These are phyloP conservation scores for Pundamilia nyererei DNA, from an alignment of 2,113 vertebrate genomes.

Conservation along the genomic window DNA sequence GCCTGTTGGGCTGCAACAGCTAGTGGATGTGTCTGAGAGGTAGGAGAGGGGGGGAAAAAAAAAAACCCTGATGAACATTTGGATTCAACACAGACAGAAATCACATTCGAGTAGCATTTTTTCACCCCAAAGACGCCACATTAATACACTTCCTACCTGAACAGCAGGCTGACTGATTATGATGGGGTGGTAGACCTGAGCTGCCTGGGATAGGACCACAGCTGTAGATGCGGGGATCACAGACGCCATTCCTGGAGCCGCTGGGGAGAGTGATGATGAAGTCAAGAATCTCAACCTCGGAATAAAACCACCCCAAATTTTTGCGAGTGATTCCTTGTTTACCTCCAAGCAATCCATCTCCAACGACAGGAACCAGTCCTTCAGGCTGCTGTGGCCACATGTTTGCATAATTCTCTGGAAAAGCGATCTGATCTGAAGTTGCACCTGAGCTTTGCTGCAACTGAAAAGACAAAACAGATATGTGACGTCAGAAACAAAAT, in stretches of 20 bases:
- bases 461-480: constrained; percentile 39
- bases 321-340: not conserved
- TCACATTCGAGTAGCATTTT: not conserved
- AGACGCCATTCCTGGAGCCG: constrained; percentile 59
- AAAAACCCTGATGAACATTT: not conserved
- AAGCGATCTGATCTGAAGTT: constrained; percentile 46
- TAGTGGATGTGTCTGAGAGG: not conserved
- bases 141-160: constrained; percentile 70
- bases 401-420: constrained; percentile 79
- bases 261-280: constrained; percentile 20
- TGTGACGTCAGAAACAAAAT: not conserved
- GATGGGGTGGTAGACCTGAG: constrained; percentile 82
- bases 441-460: constrained; percentile 77
- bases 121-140: not conserved
- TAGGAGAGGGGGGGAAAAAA: not conserved
- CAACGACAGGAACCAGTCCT: constrained; percentile 65
- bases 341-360: constrained; percentile 64
- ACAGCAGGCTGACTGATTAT: constrained; percentile 70
- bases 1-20: constrained; percentile 8
- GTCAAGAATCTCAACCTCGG: not conserved
- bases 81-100: not conserved
- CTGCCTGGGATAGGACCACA: constrained; percentile 82
- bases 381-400: constrained; percentile 78
- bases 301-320: not conserved
- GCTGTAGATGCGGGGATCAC: constrained; percentile 72